Base-by-base conservation (phyloP, 37 sponge, comb jelly and placozoan species). In the Geodia barretti region DNA sequence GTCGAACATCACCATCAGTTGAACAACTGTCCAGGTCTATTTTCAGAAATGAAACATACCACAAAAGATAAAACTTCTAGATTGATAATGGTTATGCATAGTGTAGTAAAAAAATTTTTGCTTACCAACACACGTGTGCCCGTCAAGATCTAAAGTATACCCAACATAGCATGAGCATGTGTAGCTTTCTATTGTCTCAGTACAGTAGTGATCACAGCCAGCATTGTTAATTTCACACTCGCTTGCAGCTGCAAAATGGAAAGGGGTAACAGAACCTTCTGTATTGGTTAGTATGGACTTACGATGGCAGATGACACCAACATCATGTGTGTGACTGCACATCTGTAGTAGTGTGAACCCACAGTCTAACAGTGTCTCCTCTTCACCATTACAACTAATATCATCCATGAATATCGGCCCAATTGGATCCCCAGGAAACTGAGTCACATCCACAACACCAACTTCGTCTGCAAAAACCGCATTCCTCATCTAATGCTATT, bases 241-340 rank as follows among this genome's bases (percentile, higher is more conserved):
- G 31, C 60, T 58, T 34, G 30, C 58, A 76, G 58, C 77, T 76
- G 32, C n/a, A 58, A 11, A 20, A 19, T 20, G 19, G 19, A 58
- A 11, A 11, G 60, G 19, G 17, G 11, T 20, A 19, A 58, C 19
- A 58, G 17, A 58, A 58, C 11, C 60, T 11, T 19, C 19, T 58
- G 19, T 20, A 11, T 20, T 20, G 19, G 7, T 33, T 33, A 47
- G 25, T 54, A 5, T 4, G 7, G 14, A 7, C 41, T 77, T 1
- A 82, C 82, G 74, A 64, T 24, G 26, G 41, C 82, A 82, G 5
- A 32, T 29, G 0, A 73, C 65, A 35, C 64, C 68, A 7, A 66
- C 85, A 70, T 84, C 85, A 29, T 77, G 34, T 25, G 62, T 41
- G 39, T 84, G 85, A n/a, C 60, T 28, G 68, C 85, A 84, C 23